Evolutionary conservation across 2,888 invertebrate genomes (phyloP).

Genomic region (Mythimna ferrago): DNA sequence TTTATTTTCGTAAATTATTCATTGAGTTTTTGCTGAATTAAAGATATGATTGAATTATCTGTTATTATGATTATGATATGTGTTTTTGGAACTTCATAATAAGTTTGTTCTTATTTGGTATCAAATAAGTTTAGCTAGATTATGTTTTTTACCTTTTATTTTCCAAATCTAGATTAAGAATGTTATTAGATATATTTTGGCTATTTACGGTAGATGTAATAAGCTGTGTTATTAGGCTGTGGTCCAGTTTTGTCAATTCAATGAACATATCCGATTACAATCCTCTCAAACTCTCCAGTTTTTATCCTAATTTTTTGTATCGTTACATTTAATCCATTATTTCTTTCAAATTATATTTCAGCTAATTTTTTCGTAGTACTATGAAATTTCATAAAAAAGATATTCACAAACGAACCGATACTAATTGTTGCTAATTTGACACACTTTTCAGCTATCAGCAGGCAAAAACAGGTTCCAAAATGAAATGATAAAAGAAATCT

Average conservation of each 20-base stretch:
- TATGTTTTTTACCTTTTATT: not conserved
- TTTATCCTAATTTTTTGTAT: not conserved
- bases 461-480: slow-evolving; percentile 64
- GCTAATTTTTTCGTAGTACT: slow-evolving; percentile 24
- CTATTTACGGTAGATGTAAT: not conserved
- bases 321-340: not conserved
- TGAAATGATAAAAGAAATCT: slow-evolving; percentile 46
- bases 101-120: not conserved
- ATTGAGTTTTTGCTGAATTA: slow-evolving; percentile 2
- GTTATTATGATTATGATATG: not conserved
- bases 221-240: rapidly evolving
- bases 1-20: slow-evolving; percentile 27
- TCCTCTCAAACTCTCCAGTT: not conserved
- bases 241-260: not conserved
- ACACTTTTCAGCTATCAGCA: slow-evolving; percentile 66
- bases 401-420: slow-evolving; percentile 39
- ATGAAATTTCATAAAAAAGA: slow-evolving; percentile 15
- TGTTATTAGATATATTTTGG: too few species aligned
- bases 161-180: not conserved
- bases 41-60: not conserved
- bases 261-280: not conserved
- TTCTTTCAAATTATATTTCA: slow-evolving; percentile 2
- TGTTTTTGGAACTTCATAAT: not conserved
- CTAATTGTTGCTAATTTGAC: slow-evolving; percentile 71
- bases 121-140: too few species aligned